A percentile compares a stretch with the other conserved stretches of the same genome.
Conservation (phyloP, 2,888 invertebrate genomes). For the Aphodius granarius region DNA sequence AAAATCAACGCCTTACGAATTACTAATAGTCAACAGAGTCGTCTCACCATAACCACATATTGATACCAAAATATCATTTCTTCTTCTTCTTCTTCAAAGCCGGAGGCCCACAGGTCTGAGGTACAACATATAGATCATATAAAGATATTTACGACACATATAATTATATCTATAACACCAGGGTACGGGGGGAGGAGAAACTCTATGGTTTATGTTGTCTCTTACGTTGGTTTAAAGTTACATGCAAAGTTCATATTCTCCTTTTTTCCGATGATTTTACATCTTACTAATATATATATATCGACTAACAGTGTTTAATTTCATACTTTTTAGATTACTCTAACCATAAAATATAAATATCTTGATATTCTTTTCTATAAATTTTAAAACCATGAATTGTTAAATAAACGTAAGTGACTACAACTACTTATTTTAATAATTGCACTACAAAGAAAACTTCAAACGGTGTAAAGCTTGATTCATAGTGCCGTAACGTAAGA, state of each 20-base stretch:
- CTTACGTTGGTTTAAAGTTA: not conserved
- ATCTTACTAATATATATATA: not conserved
- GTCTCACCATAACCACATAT: conserved; percentile 13
- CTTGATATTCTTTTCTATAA: not conserved
- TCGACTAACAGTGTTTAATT: not conserved
- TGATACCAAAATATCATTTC: conserved; percentile 25
- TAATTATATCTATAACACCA: not conserved
- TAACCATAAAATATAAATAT: not conserved
- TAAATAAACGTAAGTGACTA: not conserved
- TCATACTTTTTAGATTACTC: not conserved
- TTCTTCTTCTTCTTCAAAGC: conserved; percentile 7
- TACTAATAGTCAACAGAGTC: conserved; percentile 24
- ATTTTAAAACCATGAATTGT: not conserved
- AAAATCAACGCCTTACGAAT: conserved; percentile 18
- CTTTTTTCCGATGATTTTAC: not conserved
- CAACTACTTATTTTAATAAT: not conserved
- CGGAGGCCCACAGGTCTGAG: conserved; percentile 21
- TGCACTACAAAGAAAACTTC: not conserved
- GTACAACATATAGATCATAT: conserved; percentile 8
- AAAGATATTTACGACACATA: not conserved
- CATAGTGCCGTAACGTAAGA: too few species aligned
- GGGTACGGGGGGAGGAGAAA: not conserved
- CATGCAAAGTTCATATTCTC: not conserved
- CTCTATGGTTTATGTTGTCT: not conserved
- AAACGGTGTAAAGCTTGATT: not conserved